These are phyloP conservation scores for Alosa sapidissima DNA, from an alignment of 2,797 vertebrate genomes.

Conservation along the genomic window DNA sequence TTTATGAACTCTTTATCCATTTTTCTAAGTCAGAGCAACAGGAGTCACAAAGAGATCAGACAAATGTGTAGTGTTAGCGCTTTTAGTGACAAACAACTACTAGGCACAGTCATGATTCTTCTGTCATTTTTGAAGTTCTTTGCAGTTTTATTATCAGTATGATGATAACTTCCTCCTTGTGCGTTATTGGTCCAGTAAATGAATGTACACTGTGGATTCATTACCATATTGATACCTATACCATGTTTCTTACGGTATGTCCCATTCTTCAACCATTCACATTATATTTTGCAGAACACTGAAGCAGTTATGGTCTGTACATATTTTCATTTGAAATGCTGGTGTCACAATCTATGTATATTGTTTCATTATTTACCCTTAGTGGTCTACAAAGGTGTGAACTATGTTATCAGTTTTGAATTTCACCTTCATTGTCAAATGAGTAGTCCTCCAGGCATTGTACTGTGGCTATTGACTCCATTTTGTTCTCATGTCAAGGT, in stretches of 20 bases:
- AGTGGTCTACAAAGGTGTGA: not conserved
- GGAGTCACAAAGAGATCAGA: not conserved
- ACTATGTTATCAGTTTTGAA: not conserved
- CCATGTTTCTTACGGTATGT: not conserved
- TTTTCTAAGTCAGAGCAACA: not conserved
- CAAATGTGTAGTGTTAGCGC: not conserved
- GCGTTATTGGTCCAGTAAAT: not conserved
- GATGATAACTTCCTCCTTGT: not conserved
- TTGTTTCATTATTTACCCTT: not conserved
- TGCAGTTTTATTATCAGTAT: not conserved
- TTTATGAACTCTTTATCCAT: not conserved
- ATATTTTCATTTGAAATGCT: not conserved
- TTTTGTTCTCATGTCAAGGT: not conserved
- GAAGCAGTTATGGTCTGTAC: not conserved
- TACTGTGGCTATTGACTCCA: not conserved
- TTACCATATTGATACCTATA: not conserved
- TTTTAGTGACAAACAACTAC: not conserved
- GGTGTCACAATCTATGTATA: too few relatives aligned
- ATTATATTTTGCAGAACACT: not conserved
- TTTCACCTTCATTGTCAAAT: not conserved
- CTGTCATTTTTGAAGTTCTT: not conserved
- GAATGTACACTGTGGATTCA: not conserved
- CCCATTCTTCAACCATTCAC: not conserved
- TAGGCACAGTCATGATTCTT: not conserved
- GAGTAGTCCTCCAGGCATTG: not conserved